Percentiles rank a stretch among this genome's conserved stretches.
These are phyloP conservation scores for Pseudomyrmex concolor DNA, from an alignment of 1,140 invertebrate genomes.

Conservation along the genomic window DNA sequence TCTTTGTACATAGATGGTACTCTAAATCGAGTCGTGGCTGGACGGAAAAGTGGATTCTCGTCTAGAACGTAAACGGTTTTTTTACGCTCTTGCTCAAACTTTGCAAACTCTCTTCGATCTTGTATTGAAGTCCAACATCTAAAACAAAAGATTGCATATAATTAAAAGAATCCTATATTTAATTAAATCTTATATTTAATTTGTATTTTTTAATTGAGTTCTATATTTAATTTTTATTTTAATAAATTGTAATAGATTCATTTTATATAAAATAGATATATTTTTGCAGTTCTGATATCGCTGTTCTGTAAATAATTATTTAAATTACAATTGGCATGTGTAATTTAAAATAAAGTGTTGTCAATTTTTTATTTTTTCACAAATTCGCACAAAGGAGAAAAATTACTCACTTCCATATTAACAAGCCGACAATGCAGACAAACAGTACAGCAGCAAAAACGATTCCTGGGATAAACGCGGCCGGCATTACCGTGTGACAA, in stretches of 20 bases:
- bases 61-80: slow-evolving; percentile 69
- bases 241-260: too few relatives aligned
- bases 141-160: neutral
- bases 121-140: slow-evolving; percentile 54
- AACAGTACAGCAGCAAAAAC: neutral
- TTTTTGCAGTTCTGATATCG: too few relatives aligned
- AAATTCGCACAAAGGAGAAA: neutral
- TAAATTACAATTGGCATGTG: too few relatives aligned
- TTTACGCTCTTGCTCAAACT: slow-evolving; percentile 69
- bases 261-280: too few relatives aligned
- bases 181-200: neutral
- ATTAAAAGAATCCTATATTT: too few relatives aligned
- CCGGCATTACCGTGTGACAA: slow-evolving; percentile 30
- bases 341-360: too few relatives aligned
- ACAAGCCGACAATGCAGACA: slow-evolving; percentile 13
- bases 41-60: slow-evolving; percentile 73
- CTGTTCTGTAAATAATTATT: too few relatives aligned
- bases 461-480: neutral
- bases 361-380: neutral
- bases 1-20: slow-evolving; percentile 73
- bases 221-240: neutral
- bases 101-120: slow-evolving; percentile 71
- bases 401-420: slow-evolving; percentile 65
- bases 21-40: slow-evolving; percentile 61
- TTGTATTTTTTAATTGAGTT: neutral